Conservation (phyloP, 1,140 invertebrate genomes). For the Panagrolaimus sp. region DNA sequence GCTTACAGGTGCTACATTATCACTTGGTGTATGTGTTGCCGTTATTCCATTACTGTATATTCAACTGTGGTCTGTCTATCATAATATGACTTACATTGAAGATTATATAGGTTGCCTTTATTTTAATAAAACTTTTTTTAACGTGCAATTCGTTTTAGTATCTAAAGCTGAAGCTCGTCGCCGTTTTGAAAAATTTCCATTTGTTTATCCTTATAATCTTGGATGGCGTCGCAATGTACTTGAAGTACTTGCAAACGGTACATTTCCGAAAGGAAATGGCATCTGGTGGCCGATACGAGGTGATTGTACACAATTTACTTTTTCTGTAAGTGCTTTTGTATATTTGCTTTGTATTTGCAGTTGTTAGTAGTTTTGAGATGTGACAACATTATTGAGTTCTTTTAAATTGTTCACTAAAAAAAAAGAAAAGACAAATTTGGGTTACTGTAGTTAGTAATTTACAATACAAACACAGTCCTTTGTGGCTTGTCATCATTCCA, state of each 20-base stretch:
- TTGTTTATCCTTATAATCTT: slow-evolving; percentile 82
- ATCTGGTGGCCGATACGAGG: slow-evolving; percentile 75
- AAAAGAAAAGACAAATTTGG: too few relatives aligned
- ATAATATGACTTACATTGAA: slow-evolving; percentile 88
- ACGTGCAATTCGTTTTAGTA: slow-evolving; percentile 26
- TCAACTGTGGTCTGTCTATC: slow-evolving; percentile 75
- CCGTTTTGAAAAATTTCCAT: slow-evolving; percentile 62
- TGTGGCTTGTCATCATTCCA: too few relatives aligned
- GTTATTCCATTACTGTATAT: slow-evolving; percentile 80
- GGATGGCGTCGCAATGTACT: slow-evolving; percentile 70
- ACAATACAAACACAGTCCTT: too few relatives aligned
- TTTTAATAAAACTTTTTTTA: background rate
- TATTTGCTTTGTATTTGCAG: background rate
- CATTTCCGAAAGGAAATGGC: slow-evolving; percentile 69
- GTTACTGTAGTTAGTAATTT: too few relatives aligned
- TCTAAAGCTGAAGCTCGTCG: slow-evolving; percentile 64
- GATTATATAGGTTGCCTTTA: slow-evolving; percentile 75
- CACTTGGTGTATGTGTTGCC: slow-evolving; percentile 83
- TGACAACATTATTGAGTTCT: too few relatives aligned
- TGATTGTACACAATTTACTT: slow-evolving; percentile 76
- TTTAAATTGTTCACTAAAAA: too few relatives aligned
- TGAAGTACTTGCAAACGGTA: slow-evolving; percentile 65
- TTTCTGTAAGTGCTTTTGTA: slow-evolving; percentile 64
- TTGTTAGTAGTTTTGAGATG: too few relatives aligned
- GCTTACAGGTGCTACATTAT: slow-evolving; percentile 77